A percentile compares a stretch with the other conserved stretches of the same genome.
phyloP scores from a whole-genome alignment of 2,113 vertebrate species.

The Cololabis saira region DNA sequence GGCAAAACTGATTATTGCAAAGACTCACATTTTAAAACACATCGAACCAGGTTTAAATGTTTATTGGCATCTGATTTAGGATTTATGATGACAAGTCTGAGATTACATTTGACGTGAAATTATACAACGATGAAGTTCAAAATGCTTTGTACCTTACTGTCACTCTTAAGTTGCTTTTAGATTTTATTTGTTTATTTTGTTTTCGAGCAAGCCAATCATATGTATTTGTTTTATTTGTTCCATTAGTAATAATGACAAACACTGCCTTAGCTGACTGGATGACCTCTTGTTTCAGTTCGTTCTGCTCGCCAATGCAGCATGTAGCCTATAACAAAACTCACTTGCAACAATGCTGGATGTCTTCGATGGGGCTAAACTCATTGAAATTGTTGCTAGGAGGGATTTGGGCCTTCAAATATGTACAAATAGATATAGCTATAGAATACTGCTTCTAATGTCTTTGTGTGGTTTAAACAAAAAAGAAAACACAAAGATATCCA shows the following conservation, averaged over 20 bases:
- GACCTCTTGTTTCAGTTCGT: conserved; percentile 65
- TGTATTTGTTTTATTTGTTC: conserved; percentile 57
- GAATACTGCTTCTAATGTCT: conserved; percentile 17
- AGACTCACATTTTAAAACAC: conserved; percentile 23
- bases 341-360: conserved; percentile 17
- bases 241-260: conserved; percentile 70
- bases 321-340: conserved; percentile 51
- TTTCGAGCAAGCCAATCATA: conserved; percentile 8
- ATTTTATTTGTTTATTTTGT: conserved; percentile 17
- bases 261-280: conserved; percentile 88
- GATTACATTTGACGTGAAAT: conserved; percentile 15
- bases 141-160: conserved; percentile 45
- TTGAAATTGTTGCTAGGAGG: conserved; percentile 10
- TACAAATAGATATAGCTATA: conserved; percentile 15
- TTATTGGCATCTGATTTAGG: conserved; percentile 36
- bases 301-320: conserved; percentile 57
- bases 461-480: conserved; percentile 14
- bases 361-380: conserved; percentile 10
- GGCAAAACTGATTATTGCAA: conserved; percentile 28
- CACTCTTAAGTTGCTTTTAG: conserved; percentile 55
- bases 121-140: conserved; percentile 27
- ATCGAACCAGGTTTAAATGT: conserved; percentile 25
- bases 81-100: conserved; percentile 16
- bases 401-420: conserved; percentile 27
- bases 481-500: conserved; percentile 18